These are phyloP conservation scores for Drosophila guanche DNA, from an alignment of 1,140 invertebrate species.

Conservation along the genomic window DNA sequence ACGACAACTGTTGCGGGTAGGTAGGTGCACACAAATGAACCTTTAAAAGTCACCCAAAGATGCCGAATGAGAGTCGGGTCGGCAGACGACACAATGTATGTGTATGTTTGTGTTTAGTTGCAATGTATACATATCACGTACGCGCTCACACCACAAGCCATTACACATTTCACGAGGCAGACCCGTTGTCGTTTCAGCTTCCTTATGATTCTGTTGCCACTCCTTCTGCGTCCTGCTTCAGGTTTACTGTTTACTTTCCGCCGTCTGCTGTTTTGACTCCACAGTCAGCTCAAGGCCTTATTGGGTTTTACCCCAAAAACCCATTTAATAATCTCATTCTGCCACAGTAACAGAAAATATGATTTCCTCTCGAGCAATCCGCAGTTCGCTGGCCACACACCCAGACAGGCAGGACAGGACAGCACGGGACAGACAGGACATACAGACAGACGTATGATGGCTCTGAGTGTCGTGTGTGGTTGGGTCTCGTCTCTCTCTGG, in stretches of 20 bases:
- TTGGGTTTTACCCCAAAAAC: conserved; percentile 76
- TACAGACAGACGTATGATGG: conserved; percentile 20
- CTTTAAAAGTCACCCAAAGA: conserved; percentile 72
- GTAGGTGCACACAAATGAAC: conserved; percentile 62
- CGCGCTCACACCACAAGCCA: conserved; percentile 48
- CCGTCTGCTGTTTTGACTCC: conserved; percentile 54
- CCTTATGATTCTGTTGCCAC: not conserved
- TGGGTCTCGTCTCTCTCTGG: not conserved
- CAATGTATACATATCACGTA: conserved; percentile 78
- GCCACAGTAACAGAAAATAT: conserved; percentile 83
- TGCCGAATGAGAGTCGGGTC: not conserved
- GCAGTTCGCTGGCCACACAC: conserved; percentile 27
- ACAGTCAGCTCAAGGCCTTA: conserved; percentile 56
- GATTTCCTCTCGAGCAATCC: conserved; percentile 69
- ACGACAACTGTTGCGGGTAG: conserved; percentile 57
- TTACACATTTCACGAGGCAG: conserved; percentile 59
- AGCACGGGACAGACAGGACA: not conserved
- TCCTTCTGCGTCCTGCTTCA: conserved; percentile 7
- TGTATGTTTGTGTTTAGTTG: conserved; percentile 13
- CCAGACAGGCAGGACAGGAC: too few relatives aligned
- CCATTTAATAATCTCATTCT: conserved; percentile 83
- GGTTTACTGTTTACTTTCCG: conserved; percentile 64
- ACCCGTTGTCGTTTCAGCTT: conserved; percentile 54
- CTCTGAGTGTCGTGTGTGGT: not conserved
- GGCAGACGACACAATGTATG: not conserved